Percentiles rank a stretch among this genome's conserved stretches.
Conservation (phyloP, 1,140 invertebrate species). For the Hyphantria cunea region DNA sequence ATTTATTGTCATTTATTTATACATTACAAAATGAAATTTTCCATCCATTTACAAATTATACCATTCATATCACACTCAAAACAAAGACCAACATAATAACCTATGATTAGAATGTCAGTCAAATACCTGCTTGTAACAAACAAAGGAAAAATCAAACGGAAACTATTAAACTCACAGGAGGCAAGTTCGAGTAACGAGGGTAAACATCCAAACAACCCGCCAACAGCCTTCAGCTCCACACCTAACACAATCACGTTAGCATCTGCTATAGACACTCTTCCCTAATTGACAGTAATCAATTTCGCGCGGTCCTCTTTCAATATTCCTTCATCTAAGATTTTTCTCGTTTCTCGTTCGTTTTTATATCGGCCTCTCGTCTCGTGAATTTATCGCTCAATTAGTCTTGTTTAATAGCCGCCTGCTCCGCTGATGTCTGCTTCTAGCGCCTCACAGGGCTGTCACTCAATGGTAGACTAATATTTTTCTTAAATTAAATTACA, state of each 20-base stretch:
- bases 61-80: too few relatives aligned
- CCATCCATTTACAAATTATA: too few relatives aligned
- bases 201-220: slow-evolving; percentile 28
- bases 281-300: slow-evolving; percentile 81
- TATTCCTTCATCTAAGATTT: slow-evolving; percentile 81
- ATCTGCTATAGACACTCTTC: slow-evolving; percentile 62
- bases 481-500: not conserved
- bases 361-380: slow-evolving; percentile 72
- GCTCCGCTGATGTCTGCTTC: slow-evolving; percentile 78
- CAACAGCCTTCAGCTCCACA: slow-evolving; percentile 24
- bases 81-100: too few relatives aligned
- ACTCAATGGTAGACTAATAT: slow-evolving; percentile 13
- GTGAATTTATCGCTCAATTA: slow-evolving; percentile 81
- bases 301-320: slow-evolving; percentile 73
- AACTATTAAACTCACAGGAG: too few relatives aligned
- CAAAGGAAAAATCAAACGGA: too few relatives aligned
- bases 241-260: slow-evolving; percentile 52
- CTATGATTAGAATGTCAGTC: too few relatives aligned
- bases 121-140: too few relatives aligned
- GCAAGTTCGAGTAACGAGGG: not conserved
- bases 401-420: slow-evolving; percentile 81
- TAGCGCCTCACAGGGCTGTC: slow-evolving; percentile 69
- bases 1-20: too few relatives aligned
- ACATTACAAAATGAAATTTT: too few relatives aligned
- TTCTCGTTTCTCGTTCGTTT: slow-evolving; percentile 71